These are phyloP conservation scores for Fragum sueziense DNA, from an alignment of 2,888 invertebrate species.

Conservation along the genomic window DNA sequence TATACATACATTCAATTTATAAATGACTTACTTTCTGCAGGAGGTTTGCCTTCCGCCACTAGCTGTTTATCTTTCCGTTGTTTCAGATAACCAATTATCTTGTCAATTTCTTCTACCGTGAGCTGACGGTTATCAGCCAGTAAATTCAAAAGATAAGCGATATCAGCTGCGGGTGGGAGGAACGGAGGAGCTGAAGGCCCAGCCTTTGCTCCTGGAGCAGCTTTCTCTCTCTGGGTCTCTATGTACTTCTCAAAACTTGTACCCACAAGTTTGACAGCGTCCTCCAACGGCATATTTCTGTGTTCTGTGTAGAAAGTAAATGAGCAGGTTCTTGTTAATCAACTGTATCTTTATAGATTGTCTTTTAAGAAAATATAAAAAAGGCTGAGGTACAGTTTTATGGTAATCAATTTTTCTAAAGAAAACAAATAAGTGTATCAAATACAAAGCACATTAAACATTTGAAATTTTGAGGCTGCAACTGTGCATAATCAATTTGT, in stretches of 20 bases:
- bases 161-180: slow-evolving; percentile 73
- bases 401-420: too few relatives aligned
- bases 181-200: slow-evolving; percentile 62
- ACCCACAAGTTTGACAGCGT: slow-evolving; percentile 91
- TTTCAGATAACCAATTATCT: slow-evolving; percentile 85
- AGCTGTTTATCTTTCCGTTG: slow-evolving; percentile 86
- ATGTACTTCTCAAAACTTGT: slow-evolving; percentile 82
- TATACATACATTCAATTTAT: too few relatives aligned
- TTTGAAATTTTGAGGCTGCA: too few relatives aligned
- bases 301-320: slow-evolving; percentile 87
- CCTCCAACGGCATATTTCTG: slow-evolving; percentile 97
- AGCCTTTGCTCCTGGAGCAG: slow-evolving; percentile 58
- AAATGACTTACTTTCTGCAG: slow-evolving; percentile 53
- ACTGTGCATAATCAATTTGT: too few relatives aligned
- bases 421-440: too few relatives aligned
- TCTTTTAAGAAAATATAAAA: too few relatives aligned
- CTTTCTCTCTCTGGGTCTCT: slow-evolving; percentile 72
- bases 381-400: too few relatives aligned
- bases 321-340: neutral
- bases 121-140: slow-evolving; percentile 90
- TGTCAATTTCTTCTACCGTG: slow-evolving; percentile 78
- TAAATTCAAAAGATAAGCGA: slow-evolving; percentile 87
- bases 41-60: slow-evolving; percentile 57
- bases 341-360: too few relatives aligned
- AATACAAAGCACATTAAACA: too few relatives aligned